Conservation (phyloP, 92 coral and sea anemone species). For the Heliopora coerulea region DNA sequence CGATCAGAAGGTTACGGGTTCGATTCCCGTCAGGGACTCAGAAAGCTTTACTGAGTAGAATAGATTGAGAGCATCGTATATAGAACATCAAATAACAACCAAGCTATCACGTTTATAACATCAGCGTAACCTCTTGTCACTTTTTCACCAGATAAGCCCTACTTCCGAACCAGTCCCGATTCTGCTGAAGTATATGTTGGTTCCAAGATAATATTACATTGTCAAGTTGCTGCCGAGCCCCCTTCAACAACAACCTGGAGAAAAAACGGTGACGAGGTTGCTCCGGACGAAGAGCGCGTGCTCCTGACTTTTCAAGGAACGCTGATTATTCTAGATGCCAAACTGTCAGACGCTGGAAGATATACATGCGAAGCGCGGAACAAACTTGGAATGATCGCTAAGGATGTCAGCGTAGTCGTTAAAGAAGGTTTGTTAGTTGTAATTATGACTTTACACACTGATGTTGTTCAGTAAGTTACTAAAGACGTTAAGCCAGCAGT, state of each 20-base stretch:
- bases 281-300: constrained; percentile 11
- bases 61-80: no score
- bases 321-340: constrained; percentile 20
- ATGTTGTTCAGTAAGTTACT: no score
- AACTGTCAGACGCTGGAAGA: constrained; percentile 6
- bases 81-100: no score
- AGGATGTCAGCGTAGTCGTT: constrained; percentile 9
- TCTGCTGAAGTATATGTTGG: constrained; percentile 10
- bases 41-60: no score
- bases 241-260: constrained; percentile 8
- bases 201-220: constrained; percentile 7
- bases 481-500: no score
- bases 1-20: no score
- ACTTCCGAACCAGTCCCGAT: constrained; percentile 6
- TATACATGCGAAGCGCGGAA: constrained; percentile 16
- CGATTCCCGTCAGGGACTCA: no score
- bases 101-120: no score
- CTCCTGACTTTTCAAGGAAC: constrained; percentile 15
- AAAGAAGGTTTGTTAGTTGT: constrained; percentile 1
- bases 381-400: constrained; percentile 6
- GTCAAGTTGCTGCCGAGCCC: constrained; percentile 17
- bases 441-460: no score
- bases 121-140: no score
- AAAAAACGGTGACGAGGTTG: constrained; percentile 22
- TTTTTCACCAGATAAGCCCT: constrained; percentile 14